phyloP scores from a whole-genome alignment of 2,888 invertebrate species.

The Gymnocheta viridis region DNA sequence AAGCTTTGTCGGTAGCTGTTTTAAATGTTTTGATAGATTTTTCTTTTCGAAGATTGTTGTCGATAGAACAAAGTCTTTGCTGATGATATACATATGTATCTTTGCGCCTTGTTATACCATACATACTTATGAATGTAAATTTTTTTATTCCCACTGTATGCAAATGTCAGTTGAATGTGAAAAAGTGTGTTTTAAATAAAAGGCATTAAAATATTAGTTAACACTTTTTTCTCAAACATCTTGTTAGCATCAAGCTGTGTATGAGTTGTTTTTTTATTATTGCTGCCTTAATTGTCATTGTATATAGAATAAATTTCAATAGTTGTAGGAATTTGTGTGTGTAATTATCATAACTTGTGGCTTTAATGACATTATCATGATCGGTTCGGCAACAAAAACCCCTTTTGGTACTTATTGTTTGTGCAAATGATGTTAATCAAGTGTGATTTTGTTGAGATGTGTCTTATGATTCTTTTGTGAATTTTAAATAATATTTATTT shows the following conservation, averaged over 20 bases:
- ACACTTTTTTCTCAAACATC: conserved; percentile 76
- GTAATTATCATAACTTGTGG: conserved; percentile 33
- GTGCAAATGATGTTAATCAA: conserved; percentile 40
- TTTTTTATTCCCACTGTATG: conserved; percentile 12
- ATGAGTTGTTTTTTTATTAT: conserved; percentile 52
- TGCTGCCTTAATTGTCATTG: conserved; percentile 27
- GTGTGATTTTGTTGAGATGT: conserved; percentile 10
- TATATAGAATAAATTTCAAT: conserved; percentile 37
- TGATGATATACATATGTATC: too few species aligned
- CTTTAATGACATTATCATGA: conserved; percentile 63
- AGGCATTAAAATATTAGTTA: conserved; percentile 80
- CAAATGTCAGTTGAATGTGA: conserved; percentile 29
- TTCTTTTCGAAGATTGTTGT: too few species aligned
- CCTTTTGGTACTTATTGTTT: not conserved
- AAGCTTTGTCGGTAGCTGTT: too few species aligned
- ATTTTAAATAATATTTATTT: conserved; percentile 58
- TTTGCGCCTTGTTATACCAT: not conserved
- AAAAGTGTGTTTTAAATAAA: conserved; percentile 72
- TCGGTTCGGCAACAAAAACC: conserved; percentile 18
- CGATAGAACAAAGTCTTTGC: too few species aligned
- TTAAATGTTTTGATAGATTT: too few species aligned
- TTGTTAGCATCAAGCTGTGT: conserved; percentile 75
- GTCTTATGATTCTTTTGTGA: conserved; percentile 5
- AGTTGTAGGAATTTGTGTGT: not conserved
- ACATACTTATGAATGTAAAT: not conserved